Percentiles rank a stretch among this genome's conserved stretches.
phyloP scores from a whole-genome alignment of 1,140 invertebrate genomes.

The Drosophila setifemur region DNA sequence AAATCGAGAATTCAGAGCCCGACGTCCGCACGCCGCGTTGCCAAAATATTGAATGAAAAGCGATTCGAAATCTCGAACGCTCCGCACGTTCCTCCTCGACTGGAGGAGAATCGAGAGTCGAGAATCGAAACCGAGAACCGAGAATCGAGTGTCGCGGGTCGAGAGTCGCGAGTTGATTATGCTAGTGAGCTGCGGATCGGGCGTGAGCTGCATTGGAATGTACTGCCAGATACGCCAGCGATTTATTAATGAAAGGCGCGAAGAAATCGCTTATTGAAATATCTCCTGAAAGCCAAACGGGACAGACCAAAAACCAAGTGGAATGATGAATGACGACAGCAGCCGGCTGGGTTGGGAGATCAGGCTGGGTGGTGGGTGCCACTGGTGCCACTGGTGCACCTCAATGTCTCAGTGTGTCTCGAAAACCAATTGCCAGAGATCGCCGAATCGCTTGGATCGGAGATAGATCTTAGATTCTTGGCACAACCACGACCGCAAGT shows the following conservation, averaged over 20 bases:
- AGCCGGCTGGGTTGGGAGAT: not conserved
- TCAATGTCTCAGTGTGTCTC: not conserved
- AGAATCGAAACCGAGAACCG: conserved; percentile 12
- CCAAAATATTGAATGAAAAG: conserved; percentile 79
- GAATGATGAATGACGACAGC: conserved; percentile 67
- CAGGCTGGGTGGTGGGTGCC: not conserved
- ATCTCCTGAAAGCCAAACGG: conserved; percentile 43
- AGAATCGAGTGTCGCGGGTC: conserved; percentile 4
- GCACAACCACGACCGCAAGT: conserved; percentile 54
- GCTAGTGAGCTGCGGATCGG: conserved; percentile 22
- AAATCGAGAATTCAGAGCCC: conserved; percentile 50
- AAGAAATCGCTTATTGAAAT: conserved; percentile 61
- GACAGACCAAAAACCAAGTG: conserved; percentile 52
- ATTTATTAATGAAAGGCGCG: conserved; percentile 68
- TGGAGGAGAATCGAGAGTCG: conserved; percentile 5
- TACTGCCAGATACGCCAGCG: conserved; percentile 55
- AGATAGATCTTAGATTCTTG: conserved; percentile 50
- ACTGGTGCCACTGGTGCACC: not conserved
- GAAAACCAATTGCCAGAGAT: conserved; percentile 21
- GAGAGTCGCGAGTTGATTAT: conserved; percentile 53
- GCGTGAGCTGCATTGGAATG: conserved; percentile 66
- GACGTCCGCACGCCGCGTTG: conserved; percentile 62
- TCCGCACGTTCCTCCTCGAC: conserved; percentile 57
- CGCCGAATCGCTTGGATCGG: conserved; percentile 37
- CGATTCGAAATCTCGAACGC: conserved; percentile 56